Conservation (phyloP, 2,888 invertebrate species). For the Rhagonycha lutea region DNA sequence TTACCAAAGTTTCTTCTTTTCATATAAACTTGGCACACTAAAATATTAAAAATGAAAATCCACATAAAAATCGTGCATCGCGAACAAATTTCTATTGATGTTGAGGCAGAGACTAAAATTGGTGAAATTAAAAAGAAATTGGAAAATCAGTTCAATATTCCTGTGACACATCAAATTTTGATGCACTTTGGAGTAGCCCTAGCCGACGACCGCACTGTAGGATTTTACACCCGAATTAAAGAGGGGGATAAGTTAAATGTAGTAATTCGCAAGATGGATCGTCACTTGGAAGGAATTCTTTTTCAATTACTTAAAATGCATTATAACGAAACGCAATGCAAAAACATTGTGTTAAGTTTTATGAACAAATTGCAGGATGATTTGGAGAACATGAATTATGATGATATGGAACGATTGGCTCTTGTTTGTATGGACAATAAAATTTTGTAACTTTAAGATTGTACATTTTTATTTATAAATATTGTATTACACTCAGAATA, state of each 20-base stretch:
- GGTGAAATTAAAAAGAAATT: conserved; percentile 72
- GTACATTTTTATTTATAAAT: background rate
- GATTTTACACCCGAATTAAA: conserved; percentile 72
- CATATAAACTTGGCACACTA: background rate
- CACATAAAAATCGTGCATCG: conserved; percentile 75
- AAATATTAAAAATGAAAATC: conserved; percentile 66
- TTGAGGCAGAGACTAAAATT: conserved; percentile 64
- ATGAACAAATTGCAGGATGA: conserved; percentile 56
- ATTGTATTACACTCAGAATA: background rate
- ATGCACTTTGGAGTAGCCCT: conserved; percentile 73
- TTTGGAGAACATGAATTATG: conserved; percentile 52
- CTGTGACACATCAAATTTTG: conserved; percentile 71
- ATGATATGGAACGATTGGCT: conserved; percentile 55
- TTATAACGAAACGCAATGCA: conserved; percentile 67
- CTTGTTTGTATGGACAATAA: conserved; percentile 49
- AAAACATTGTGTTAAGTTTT: conserved; percentile 62
- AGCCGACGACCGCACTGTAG: conserved; percentile 70
- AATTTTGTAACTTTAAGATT: conserved; percentile 1
- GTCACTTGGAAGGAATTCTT: conserved; percentile 61
- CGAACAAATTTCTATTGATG: conserved; percentile 69
- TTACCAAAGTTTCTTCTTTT: background rate
- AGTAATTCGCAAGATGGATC: conserved; percentile 70
- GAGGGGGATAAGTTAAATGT: conserved; percentile 76
- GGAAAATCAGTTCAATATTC: conserved; percentile 66
- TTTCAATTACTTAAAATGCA: conserved; percentile 65